A percentile compares a stretch with the other conserved stretches of the same genome.
These are phyloP conservation scores for Pithys albifrons DNA, from an alignment of 2,113 vertebrate species.

Conservation along the genomic window DNA sequence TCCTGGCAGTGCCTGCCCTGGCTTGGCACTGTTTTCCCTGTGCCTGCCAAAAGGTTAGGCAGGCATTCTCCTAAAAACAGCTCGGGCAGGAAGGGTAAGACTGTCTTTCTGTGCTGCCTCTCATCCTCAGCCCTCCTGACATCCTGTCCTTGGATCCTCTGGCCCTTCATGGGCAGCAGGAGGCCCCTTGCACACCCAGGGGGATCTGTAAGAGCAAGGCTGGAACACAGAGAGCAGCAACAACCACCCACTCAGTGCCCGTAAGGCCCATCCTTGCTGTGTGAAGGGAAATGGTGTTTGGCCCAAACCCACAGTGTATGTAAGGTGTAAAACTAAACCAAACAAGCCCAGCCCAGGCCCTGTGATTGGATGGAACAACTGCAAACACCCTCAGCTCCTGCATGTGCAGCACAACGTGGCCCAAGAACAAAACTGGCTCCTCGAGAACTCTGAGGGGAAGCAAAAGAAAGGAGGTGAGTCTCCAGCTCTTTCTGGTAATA, in stretches of 20 bases:
- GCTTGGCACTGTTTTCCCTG: fast-evolving
- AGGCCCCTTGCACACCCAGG: fast-evolving
- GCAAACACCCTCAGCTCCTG: fast-evolving
- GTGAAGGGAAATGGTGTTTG: background rate
- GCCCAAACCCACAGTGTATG: background rate
- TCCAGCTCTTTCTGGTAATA: background rate
- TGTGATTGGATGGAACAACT: background rate
- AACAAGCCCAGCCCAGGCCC: background rate
- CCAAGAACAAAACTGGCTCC: background rate
- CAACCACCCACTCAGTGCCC: fast-evolving
- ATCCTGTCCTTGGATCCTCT: background rate
- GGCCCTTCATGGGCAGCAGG: fast-evolving
- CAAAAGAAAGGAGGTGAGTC: background rate
- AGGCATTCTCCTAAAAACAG: background rate
- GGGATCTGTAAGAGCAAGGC: background rate
- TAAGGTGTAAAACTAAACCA: background rate
- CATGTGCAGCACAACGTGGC: fast-evolving
- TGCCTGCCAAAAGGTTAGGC: background rate
- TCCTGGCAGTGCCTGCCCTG: background rate
- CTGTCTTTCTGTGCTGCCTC: background rate
- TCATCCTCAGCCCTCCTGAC: background rate
- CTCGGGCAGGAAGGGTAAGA: background rate
- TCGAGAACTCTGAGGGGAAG: background rate
- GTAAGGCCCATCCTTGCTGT: fast-evolving
- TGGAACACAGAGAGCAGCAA: background rate